Base-by-base conservation (phyloP, 2,888 invertebrate species). In the Vesta saturnalis region DNA sequence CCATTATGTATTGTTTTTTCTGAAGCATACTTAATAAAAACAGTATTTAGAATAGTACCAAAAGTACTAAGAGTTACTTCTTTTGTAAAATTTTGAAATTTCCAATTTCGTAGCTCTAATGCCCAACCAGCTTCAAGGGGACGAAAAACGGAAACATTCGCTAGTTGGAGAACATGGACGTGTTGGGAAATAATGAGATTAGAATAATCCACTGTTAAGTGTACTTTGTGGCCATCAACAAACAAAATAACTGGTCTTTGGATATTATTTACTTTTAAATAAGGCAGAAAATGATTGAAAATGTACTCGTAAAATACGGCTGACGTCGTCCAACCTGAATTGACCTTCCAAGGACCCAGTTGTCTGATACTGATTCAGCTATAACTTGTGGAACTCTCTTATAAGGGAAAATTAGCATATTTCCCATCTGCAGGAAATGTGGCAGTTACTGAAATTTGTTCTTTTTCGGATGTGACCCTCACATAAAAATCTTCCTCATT, bases 1-100 rank as follows among this genome's bases (percentile, higher is more conserved):
- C 70, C 72, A 52, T 73, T 74, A 61, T 59, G 15, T 39, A 74
- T 70, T 10, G 67, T 72, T 12, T 61, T 39, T 15, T 54, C 1
- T 23, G 64, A 47, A 61, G 59, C 59, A 49, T 49, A 64, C 19
- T 64, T 1, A 15, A 61, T 10, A 30, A 30, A 30, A 6, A 30
- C 30, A 6, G 30, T 4, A 6, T 30, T 30, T 30, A 30, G 10
- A 30, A 30, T 30, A 6, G 10, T 6, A 10, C 30, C 30, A 30
- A 30, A 30, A 4, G 30, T 30, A 30, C 10, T 6, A 6, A 4
- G 4, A 6, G 30, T 30, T 30, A 30, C 30, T 30, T 30, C 30
- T 10, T 30, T 30, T 30, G 10, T 6, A 10, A 30, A 30, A 30
- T 30, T 30, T 30, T 30, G 5, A 10, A 30, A 30, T 30, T 30